Base-by-base conservation (phyloP, 1,140 invertebrate genomes). In the Dolichoris vasculosae region DNA sequence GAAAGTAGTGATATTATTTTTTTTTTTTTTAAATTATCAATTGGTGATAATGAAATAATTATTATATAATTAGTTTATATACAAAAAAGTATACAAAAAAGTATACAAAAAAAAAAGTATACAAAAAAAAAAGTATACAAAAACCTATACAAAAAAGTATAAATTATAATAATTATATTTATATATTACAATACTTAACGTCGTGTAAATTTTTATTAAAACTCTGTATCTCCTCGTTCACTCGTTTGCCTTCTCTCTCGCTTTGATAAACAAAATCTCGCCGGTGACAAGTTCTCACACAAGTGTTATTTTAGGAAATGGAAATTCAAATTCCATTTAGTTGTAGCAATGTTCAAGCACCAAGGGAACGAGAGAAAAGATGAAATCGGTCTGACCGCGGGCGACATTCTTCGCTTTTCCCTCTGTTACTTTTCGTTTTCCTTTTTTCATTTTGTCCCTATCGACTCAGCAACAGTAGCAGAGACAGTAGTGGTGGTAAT, bases 221-320 rank as follows among this genome's bases (percentile, higher is more conserved):
- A 81, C 4, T 75, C 40, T 59, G 48, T 15, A 23, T 48, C 71
- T 43, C 11, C 40, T 43, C 55, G 3, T 69, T 51, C 59, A 2
- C 71, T 75, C 32, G 2, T 40, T 63, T 26, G 20, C 73, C 35
- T n/a, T 63, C 69, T 40, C 40, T 48, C 43, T 30, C 23, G 43
- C 63, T 69, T 84, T 84, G 59, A 84, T 84, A 84, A 84, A 79
- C 75, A 84, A 84, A 84, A 84, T 84, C 75, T 84, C 75, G 75
- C n/a, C 73, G 59, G n/a, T 59, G 32, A 83, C 82, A 48, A n/a
- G 59, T 81, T 30, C 35, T 43, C 32, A 43, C 30, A 48, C 83
- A 79, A 84, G 76, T 84, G 83, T 84, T 84, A 84, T 84, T 84
- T 84, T 84, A 84, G 83, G 76, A 84, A 84, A 84, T 84, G 83